Percentiles rank a stretch among this genome's conserved stretches.
Evolutionary conservation across 2,888 invertebrate genomes (phyloP).

Genomic region (Tanypteryx hageni): DNA sequence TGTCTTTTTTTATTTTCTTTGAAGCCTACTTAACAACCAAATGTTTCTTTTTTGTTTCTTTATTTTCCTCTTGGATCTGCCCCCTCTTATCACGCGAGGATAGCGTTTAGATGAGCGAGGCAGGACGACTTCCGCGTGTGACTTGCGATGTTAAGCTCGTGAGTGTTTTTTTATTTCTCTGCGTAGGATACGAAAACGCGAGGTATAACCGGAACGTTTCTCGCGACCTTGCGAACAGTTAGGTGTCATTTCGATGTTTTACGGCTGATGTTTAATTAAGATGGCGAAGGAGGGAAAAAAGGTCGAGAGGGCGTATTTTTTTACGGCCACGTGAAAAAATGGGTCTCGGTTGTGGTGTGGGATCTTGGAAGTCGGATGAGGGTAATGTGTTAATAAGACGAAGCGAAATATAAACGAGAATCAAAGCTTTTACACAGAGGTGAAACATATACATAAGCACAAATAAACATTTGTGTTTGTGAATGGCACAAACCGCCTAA

Average conservation of each 20-base stretch:
- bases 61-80: background rate
- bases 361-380: background rate
- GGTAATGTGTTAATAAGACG: background rate
- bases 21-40: background rate
- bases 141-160: background rate
- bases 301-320: background rate
- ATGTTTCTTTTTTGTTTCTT: background rate
- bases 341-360: slow-evolving; percentile 1
- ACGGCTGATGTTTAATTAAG: slow-evolving; percentile 55
- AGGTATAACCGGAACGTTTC: background rate
- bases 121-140: background rate
- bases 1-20: background rate
- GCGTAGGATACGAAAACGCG: background rate
- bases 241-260: slow-evolving; percentile 50
- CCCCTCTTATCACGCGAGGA: background rate
- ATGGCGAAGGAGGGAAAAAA: slow-evolving; percentile 31
- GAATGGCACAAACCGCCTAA: background rate
- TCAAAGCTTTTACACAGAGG: background rate
- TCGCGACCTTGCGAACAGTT: slow-evolving; percentile 50
- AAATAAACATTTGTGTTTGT: background rate
- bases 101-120: background rate
- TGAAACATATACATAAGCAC: background rate
- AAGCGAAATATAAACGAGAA: background rate
- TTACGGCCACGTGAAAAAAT: background rate
- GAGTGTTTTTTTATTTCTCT: background rate